Base-by-base conservation (phyloP, 2,113 vertebrate species). In the Zapus hudsonius region DNA sequence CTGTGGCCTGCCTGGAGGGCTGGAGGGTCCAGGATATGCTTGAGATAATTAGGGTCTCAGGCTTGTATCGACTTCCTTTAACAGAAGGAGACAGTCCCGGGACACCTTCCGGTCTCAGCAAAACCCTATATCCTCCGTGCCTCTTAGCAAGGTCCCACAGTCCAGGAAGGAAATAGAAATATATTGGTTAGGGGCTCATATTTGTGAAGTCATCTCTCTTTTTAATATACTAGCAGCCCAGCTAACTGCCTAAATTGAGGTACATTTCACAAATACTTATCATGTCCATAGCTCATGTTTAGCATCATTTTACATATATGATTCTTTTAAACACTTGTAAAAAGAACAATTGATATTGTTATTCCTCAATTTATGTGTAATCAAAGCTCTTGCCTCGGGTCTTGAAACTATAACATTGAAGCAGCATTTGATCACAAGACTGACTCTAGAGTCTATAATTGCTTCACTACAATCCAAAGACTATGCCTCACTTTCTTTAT, bases 181-280 rank as follows among this genome's bases (percentile, higher is more conserved):
- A 36, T 7, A 31, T 8, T 47, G 44, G 22, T 72, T 78, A 91
- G 38, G 23, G 0, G 1, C 8, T 88, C 67, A 70, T 1, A 78
- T 36, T 31, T 82, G 15, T 87, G 59, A 47, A 82, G 20, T 38
- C 38, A 87, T 78, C 5, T 42, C 8, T 75, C 47, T 69, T 63
- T 86, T 42, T 20, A 78, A 36, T 73, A 74, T 63, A 91, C 31
- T 76, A 93, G 11, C 47, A 89, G 55, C 66, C 16, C 38, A 15
- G 40, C 31, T 76, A 27, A 25, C 23, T 89, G 27, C 40, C 42
- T 38, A 84, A 42, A 61, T 19, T 89, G 42, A 94, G 31, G 12
- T 88, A 82, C 40, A 84, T 87, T 95, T 95, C 61, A 76, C 2
- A 40, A 33, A 87, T 61, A 90, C 38, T 89, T 61, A 83, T 85